These are phyloP conservation scores for Hycleus cichorii DNA, from an alignment of 1,140 invertebrate genomes.

Conservation along the genomic window DNA sequence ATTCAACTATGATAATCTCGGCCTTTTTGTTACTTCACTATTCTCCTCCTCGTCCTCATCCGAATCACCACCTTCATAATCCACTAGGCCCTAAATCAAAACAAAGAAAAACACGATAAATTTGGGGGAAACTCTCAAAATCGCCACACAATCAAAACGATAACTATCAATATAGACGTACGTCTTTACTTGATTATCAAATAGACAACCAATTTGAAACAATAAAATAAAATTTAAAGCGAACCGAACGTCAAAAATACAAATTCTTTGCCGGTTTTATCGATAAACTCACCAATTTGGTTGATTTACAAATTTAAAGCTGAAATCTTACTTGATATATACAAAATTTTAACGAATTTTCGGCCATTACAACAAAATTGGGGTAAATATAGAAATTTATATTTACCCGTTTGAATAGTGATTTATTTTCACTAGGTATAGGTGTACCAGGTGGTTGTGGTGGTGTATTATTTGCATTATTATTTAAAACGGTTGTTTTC, in stretches of 20 bases:
- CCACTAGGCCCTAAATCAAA: conserved; percentile 75
- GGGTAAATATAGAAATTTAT: neutral
- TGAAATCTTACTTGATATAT: too few relatives aligned
- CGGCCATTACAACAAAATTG: neutral
- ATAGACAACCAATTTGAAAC: too few relatives aligned
- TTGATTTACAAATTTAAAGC: too few relatives aligned
- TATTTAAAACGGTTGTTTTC: conserved; percentile 42
- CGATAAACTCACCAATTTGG: too few relatives aligned
- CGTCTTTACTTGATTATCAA: too few relatives aligned
- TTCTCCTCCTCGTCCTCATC: conserved; percentile 76
- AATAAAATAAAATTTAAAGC: too few relatives aligned
- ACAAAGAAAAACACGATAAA: conserved; percentile 11
- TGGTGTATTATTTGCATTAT: conserved; percentile 40
- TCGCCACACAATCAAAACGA: too few relatives aligned
- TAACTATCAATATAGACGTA: neutral
- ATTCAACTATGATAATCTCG: conserved; percentile 51
- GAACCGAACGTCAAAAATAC: too few relatives aligned
- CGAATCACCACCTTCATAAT: conserved; percentile 93
- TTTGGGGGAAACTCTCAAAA: too few relatives aligned
- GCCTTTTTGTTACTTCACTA: conserved; percentile 50
- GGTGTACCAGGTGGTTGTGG: conserved; percentile 39
- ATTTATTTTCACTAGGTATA: conserved; percentile 42
- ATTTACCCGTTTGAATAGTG: conserved; percentile 54
- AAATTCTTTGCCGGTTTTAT: too few relatives aligned
- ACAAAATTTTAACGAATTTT: too few relatives aligned